phyloP scores from a whole-genome alignment of 2,888 invertebrate genomes.

The Drosophila barbarae region DNA sequence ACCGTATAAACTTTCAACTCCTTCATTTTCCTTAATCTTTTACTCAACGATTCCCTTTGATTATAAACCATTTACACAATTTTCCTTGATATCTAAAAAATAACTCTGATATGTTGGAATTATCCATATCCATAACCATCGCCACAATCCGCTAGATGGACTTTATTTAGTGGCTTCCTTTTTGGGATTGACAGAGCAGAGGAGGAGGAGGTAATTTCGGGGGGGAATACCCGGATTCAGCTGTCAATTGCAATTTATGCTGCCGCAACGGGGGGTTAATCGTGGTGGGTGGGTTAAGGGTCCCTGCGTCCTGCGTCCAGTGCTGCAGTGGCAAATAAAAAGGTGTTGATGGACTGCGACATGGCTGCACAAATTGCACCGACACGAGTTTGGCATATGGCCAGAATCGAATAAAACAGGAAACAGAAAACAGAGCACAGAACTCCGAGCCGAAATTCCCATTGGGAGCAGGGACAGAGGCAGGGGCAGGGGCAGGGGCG shows the following conservation, averaged over 20 bases:
- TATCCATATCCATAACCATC: conserved; percentile 13
- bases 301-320: background rate
- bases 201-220: background rate
- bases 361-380: conserved; percentile 67
- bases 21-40: too few species aligned
- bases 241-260: conserved; percentile 38
- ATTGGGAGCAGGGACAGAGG: background rate
- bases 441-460: background rate
- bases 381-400: conserved; percentile 38
- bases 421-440: background rate
- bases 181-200: background rate
- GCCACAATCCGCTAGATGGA: conserved; percentile 28
- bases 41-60: background rate
- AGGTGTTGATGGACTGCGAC: conserved; percentile 72
- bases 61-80: background rate
- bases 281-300: conserved; percentile 8
- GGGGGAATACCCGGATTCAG: background rate
- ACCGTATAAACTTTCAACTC: background rate
- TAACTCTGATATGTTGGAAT: background rate
- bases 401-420: conserved; percentile 28
- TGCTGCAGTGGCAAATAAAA: conserved; percentile 42
- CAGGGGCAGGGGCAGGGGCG: too few species aligned
- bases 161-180: conserved; percentile 22
- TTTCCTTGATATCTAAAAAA: background rate
- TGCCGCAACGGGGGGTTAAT: conserved; percentile 1